These are phyloP conservation scores for Caenorhabditis afra DNA, from an alignment of 2,888 invertebrate species.

Conservation along the genomic window DNA sequence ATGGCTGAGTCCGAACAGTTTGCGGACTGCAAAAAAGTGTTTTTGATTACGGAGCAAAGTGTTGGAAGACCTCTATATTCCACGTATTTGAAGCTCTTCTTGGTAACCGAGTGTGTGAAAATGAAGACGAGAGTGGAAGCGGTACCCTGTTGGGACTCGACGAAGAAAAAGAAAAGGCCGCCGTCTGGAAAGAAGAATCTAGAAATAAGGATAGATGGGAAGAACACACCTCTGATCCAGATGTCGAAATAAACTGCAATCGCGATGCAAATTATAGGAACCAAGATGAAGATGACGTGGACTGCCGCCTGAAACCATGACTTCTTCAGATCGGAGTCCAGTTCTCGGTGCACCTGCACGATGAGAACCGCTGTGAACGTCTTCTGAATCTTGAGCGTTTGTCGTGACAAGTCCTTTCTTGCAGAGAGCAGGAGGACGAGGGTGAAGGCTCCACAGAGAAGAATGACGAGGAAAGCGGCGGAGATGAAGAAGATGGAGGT, in stretches of 20 bases:
- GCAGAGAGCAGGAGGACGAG: conserved; percentile 21
- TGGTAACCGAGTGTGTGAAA: conserved; percentile 40
- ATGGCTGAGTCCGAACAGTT: conserved; percentile 7
- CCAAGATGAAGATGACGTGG: conserved; percentile 36
- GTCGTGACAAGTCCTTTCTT: conserved; percentile 24
- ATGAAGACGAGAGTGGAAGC: conserved; percentile 47
- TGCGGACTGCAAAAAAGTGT: conserved; percentile 29
- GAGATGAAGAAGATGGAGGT: conserved; percentile 27
- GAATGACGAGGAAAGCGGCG: conserved; percentile 15
- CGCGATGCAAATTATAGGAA: conserved; percentile 26
- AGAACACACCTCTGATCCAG: conserved; percentile 14
- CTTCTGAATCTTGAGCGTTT: conserved; percentile 38
- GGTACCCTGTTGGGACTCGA: conserved; percentile 41
- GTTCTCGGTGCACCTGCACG: conserved; percentile 49
- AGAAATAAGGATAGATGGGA: neutral
- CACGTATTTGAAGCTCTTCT: conserved; percentile 28
- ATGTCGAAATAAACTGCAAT: conserved; percentile 33
- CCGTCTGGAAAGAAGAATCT: conserved; percentile 25
- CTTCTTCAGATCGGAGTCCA: neutral
- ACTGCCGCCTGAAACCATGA: conserved; percentile 32
- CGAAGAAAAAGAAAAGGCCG: conserved; percentile 33
- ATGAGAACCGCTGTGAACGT: conserved; percentile 32
- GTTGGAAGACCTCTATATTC: conserved; percentile 14
- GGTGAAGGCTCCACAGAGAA: conserved; percentile 29
- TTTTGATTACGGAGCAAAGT: neutral